These are phyloP conservation scores for Xyrichtys novacula DNA, from an alignment of 2,797 vertebrate genomes.

Conservation along the genomic window DNA sequence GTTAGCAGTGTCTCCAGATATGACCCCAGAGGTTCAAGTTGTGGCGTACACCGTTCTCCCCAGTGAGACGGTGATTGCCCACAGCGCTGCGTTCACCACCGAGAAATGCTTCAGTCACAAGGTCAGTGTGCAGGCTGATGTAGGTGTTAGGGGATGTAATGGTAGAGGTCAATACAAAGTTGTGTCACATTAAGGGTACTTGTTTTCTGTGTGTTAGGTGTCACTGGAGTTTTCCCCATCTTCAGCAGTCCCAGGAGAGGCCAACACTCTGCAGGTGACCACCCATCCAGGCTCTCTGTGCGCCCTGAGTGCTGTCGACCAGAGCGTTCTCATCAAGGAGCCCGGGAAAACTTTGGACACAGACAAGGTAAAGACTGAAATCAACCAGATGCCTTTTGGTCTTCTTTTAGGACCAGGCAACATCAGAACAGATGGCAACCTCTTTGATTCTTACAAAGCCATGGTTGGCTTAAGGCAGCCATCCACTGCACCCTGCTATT, in stretches of 20 bases:
- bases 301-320: slow-evolving; percentile 86
- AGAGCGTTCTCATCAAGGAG: slow-evolving; percentile 86
- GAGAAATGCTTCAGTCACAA: slow-evolving; percentile 80
- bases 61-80: slow-evolving; percentile 71
- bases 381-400: background rate
- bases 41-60: slow-evolving; percentile 72
- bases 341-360: slow-evolving; percentile 78
- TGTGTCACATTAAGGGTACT: background rate
- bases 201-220: slow-evolving; percentile 78
- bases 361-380: slow-evolving; percentile 71
- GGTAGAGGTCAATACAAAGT: background rate
- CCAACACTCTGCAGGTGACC: slow-evolving; percentile 68
- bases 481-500: too few species aligned
- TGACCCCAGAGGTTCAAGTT: slow-evolving; percentile 75
- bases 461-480: too few species aligned
- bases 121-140: slow-evolving; percentile 51
- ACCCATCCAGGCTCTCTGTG: slow-evolving; percentile 86
- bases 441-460: too few species aligned
- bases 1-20: slow-evolving; percentile 59
- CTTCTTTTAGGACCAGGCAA: too few species aligned
- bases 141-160: too few species aligned
- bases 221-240: slow-evolving; percentile 78
- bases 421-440: too few species aligned
- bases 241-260: slow-evolving; percentile 83
- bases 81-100: slow-evolving; percentile 56